Base-by-base conservation (phyloP, 2,797 vertebrate species). In the Moxostoma hubbsi region DNA sequence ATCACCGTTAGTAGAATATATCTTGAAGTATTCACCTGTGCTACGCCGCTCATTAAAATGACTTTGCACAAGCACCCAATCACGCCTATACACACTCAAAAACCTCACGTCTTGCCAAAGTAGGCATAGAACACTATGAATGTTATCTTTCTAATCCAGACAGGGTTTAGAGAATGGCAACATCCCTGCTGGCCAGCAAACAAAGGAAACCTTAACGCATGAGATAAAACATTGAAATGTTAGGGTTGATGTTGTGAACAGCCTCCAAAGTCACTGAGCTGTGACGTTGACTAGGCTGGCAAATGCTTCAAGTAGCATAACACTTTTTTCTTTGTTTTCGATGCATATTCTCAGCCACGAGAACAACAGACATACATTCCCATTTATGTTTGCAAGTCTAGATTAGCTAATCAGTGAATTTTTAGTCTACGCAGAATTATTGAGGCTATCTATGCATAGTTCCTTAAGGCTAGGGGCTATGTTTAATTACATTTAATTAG, bases 81-180 rank as follows among this genome's bases (percentile, higher is more conserved):
- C 58, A 36, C 5, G 18, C 18, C 18, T 58, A 16, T 61, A 45
- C 36, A 43, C 61, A 53, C 74, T 77, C 50, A 62, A 50, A 49
- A 79, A 79, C 68, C 54, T 88, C 85, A 18, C 79, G 59, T 87
- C 73, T 81, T 84, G 64, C 43, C 36, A 57, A 68, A 65, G 73
- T 69, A 15, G 15, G 73, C 58, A 80, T 58, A 47, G 64, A 24
- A 64, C 64, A 78, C 66, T 57, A 66, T 71, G 71, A 75, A 73
- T 80, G 70, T 81, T 83, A 85, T 85, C 81, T 78, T 74, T 73
- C 66, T 75, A 77, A 80, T 77, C 77, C 83, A 85, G 80, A 16
- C 59, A 6, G 83, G 73, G 72, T 82, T 82, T 80, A 78, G 65
- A 68, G 47, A 71, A 79, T 68, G 15, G 47, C 70, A 73, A 62